Evolutionary conservation across 2,888 invertebrate species (phyloP).

Genomic region (Hipparchia semele): DNA sequence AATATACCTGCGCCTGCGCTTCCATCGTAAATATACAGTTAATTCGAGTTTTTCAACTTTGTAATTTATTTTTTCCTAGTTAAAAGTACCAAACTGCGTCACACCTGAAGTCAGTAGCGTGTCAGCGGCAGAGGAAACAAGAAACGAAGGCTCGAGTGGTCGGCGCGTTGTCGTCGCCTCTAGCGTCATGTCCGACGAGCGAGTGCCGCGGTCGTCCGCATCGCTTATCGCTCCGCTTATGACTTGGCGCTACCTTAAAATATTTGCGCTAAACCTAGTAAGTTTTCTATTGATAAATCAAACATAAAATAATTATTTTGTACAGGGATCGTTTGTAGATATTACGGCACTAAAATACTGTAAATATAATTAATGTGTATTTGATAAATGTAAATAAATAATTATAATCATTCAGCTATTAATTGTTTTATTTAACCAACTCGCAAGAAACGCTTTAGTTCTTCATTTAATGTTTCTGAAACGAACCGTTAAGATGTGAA

Average conservation of each 20-base stretch:
- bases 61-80: slow-evolving; percentile 46
- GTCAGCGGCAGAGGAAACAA: slow-evolving; percentile 65
- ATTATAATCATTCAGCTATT: slow-evolving; percentile 34
- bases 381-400: slow-evolving; percentile 46
- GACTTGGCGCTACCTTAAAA: slow-evolving; percentile 33
- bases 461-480: too few species aligned
- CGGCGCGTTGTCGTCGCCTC: slow-evolving; percentile 85
- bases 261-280: slow-evolving; percentile 29
- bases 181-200: slow-evolving; percentile 86
- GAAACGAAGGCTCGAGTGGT: slow-evolving; percentile 69
- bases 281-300: slow-evolving; percentile 25
- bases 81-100: slow-evolving; percentile 71
- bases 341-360: slow-evolving; percentile 42
- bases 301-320: slow-evolving; percentile 36
- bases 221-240: slow-evolving; percentile 50
- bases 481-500: too few species aligned
- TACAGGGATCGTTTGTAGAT: slow-evolving; percentile 45
- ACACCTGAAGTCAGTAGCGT: slow-evolving; percentile 80
- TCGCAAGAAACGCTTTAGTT: too few species aligned
- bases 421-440: slow-evolving; percentile 28
- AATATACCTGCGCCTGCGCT: too few species aligned
- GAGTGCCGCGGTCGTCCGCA: slow-evolving; percentile 64
- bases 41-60: too few species aligned
- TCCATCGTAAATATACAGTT: too few species aligned
- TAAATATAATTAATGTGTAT: slow-evolving; percentile 40